Conservation (phyloP, 2,797 vertebrate species). For the Ceyx erithaca region DNA sequence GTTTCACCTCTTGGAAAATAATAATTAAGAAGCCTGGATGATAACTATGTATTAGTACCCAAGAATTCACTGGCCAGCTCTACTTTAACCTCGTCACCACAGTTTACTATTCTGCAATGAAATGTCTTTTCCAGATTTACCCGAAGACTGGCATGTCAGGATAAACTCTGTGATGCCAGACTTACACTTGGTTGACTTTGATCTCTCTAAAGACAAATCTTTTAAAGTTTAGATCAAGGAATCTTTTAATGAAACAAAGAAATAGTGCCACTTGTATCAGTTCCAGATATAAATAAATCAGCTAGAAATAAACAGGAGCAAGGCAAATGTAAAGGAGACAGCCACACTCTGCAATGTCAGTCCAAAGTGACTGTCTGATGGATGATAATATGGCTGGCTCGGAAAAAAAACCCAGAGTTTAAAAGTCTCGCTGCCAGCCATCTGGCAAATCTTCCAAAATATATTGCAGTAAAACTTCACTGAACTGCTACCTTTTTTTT, state of each 20-base stretch:
- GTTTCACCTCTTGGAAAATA: slow-evolving; percentile 7
- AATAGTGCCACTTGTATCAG: slow-evolving; percentile 33
- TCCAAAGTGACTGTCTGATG: slow-evolving; percentile 55
- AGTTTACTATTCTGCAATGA: background rate
- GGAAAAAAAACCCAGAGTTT: slow-evolving; percentile 21
- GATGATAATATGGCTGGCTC: slow-evolving; percentile 32
- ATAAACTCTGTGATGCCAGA: background rate
- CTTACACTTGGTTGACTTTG: slow-evolving; percentile 27
- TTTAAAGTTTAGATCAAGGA: slow-evolving; percentile 60
- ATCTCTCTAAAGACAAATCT: slow-evolving; percentile 60
- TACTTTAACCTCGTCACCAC: background rate
- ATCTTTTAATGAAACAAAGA: slow-evolving; percentile 66
- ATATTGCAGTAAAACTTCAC: background rate
- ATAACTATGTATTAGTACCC: background rate
- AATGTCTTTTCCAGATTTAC: background rate
- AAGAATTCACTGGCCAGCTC: background rate
- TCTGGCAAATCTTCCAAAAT: slow-evolving; percentile 46
- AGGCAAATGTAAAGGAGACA: slow-evolving; percentile 39
- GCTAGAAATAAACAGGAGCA: slow-evolving; percentile 62
- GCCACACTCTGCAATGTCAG: slow-evolving; percentile 41
- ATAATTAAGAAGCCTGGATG: background rate
- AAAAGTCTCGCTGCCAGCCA: slow-evolving; percentile 37
- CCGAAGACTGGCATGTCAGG: background rate
- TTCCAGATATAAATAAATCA: slow-evolving; percentile 64
- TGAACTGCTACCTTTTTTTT: background rate